A percentile compares a stretch with the other conserved stretches of the same genome.
These are phyloP conservation scores for Drosophila nr. medialis DNA, from an alignment of 2,888 invertebrate genomes.

Conservation along the genomic window DNA sequence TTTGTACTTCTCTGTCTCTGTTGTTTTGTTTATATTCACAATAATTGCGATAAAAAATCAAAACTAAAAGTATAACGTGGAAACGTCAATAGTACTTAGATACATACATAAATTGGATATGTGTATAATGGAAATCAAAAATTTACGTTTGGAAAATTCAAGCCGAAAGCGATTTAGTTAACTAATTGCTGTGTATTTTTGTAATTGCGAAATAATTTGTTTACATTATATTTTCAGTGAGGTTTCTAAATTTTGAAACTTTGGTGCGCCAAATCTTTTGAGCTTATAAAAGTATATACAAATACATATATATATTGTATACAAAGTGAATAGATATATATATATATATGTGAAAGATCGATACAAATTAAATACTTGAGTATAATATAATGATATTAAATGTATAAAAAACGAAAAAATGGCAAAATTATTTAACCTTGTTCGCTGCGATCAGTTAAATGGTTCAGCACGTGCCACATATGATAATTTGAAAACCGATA, in stretches of 20 bases:
- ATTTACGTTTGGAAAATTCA: constrained; percentile 23
- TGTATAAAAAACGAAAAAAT: constrained; percentile 38
- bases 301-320: not conserved
- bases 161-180: constrained; percentile 22
- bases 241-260: constrained; percentile 43
- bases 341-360: not conserved
- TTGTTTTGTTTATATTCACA: constrained; percentile 62
- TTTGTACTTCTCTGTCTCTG: constrained; percentile 8
- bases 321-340: constrained; percentile 7
- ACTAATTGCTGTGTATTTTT: constrained; percentile 36
- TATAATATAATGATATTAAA: constrained; percentile 1
- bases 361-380: constrained; percentile 1
- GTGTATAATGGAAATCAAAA: constrained; percentile 24
- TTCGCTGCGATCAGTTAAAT: constrained; percentile 71
- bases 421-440: constrained; percentile 54
- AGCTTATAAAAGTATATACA: constrained; percentile 2
- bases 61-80: constrained; percentile 52
- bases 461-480: constrained; percentile 51
- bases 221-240: constrained; percentile 59
- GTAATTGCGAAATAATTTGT: constrained; percentile 70
- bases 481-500: constrained; percentile 72
- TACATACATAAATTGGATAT: not conserved
- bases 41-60: constrained; percentile 58
- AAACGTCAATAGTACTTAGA: not conserved
- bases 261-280: constrained; percentile 38